Percentiles rank a stretch among this genome's conserved stretches.
These are phyloP conservation scores for Eupithecia centaureata DNA, from an alignment of 2,888 invertebrate species.

Conservation along the genomic window DNA sequence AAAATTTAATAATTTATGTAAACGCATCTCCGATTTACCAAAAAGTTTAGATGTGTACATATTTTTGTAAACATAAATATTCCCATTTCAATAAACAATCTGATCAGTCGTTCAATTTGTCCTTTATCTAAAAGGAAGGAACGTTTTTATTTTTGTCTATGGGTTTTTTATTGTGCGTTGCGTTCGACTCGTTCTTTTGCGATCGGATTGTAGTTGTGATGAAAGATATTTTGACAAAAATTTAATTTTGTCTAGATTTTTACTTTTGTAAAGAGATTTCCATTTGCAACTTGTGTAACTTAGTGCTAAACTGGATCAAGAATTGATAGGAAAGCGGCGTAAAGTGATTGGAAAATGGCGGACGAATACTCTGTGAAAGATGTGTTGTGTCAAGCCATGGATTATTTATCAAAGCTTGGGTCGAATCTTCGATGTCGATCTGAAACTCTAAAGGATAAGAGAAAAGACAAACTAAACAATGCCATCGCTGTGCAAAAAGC, in stretches of 20 bases:
- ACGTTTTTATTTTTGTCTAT: slow-evolving; percentile 67
- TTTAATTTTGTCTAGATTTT: neutral
- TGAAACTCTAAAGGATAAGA: slow-evolving; percentile 68
- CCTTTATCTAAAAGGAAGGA: slow-evolving; percentile 46
- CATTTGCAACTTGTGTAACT: neutral
- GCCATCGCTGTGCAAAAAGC: slow-evolving; percentile 73
- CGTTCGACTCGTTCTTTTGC: slow-evolving; percentile 1
- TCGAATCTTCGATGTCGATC: slow-evolving; percentile 71
- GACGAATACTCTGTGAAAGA: slow-evolving; percentile 69
- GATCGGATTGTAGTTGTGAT: neutral
- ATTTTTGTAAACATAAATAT: neutral
- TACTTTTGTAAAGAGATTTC: neutral
- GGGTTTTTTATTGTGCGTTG: slow-evolving; percentile 59
- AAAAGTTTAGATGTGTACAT: too few species aligned
- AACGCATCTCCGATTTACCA: neutral
- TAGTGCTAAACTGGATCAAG: neutral
- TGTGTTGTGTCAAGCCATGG: slow-evolving; percentile 74
- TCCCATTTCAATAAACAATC: slow-evolving; percentile 5
- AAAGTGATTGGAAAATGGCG: slow-evolving; percentile 63
- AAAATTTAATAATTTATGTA: too few species aligned
- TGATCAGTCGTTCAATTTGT: slow-evolving; percentile 15
- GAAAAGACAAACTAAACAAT: slow-evolving; percentile 67
- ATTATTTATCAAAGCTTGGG: slow-evolving; percentile 77
- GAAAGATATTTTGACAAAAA: neutral
- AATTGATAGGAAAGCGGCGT: slow-evolving; percentile 4